A percentile compares a stretch with the other conserved stretches of the same genome.
phyloP scores from a whole-genome alignment of 1,140 invertebrate species.

The Sesamia nonagrioides region DNA sequence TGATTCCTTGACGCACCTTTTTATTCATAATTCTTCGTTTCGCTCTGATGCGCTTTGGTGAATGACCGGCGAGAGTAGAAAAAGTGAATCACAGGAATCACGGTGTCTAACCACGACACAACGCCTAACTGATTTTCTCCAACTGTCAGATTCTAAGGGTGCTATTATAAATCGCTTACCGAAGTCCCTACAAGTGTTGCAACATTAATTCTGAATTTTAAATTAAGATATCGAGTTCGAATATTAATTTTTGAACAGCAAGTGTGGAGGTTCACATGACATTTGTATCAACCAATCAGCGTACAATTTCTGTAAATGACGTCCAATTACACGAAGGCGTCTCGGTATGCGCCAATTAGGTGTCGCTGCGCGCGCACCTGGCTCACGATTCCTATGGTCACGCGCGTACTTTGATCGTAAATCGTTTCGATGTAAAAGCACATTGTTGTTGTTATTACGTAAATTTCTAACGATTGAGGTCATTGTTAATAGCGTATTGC shows the following conservation, averaged over 20 bases:
- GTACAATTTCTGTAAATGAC: slow-evolving; percentile 78
- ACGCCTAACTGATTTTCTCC: slow-evolving; percentile 66
- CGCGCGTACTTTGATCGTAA: slow-evolving; percentile 68
- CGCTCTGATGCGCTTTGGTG: slow-evolving; percentile 78
- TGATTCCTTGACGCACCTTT: slow-evolving; percentile 83
- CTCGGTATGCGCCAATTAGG: slow-evolving; percentile 79
- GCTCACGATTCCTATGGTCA: slow-evolving; percentile 72
- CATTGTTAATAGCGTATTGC: slow-evolving; percentile 45
- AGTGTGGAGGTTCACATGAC: slow-evolving; percentile 59
- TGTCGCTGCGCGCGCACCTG: slow-evolving; percentile 76
- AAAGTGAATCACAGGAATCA: slow-evolving; percentile 84
- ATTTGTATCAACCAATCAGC: slow-evolving; percentile 75
- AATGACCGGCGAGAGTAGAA: slow-evolving; percentile 81
- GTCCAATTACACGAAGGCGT: slow-evolving; percentile 80
- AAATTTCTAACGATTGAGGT: slow-evolving; percentile 50
- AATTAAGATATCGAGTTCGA: slow-evolving; percentile 8
- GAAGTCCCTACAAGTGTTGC: neutral
- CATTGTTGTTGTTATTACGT: slow-evolving; percentile 55
- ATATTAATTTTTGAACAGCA: slow-evolving; percentile 14
- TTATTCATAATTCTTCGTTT: slow-evolving; percentile 78
- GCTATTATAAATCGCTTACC: slow-evolving; percentile 27
- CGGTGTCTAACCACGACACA: slow-evolving; percentile 72
- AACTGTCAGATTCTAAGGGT: slow-evolving; percentile 54
- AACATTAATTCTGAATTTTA: neutral
- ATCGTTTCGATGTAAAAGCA: slow-evolving; percentile 60